Percentiles rank a stretch among this genome's conserved stretches.
These are phyloP conservation scores for Somateria mollissima DNA, from an alignment of 2,797 vertebrate genomes.

Conservation along the genomic window DNA sequence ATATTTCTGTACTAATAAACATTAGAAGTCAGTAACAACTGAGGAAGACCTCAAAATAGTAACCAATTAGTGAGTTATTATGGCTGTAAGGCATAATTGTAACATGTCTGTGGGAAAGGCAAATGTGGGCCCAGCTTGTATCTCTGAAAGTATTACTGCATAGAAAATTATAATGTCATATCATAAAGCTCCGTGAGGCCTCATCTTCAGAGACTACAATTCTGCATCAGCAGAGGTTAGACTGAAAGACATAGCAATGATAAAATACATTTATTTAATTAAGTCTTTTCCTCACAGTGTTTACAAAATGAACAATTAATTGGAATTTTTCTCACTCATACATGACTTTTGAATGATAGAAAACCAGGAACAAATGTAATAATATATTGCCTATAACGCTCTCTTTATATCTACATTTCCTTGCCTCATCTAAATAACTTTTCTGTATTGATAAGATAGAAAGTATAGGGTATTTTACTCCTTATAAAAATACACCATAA, in stretches of 20 bases:
- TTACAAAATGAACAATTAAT: not conserved
- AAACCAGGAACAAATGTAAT: not conserved
- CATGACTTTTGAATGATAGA: not conserved
- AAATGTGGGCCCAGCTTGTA: not conserved
- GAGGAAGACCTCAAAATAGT: not conserved
- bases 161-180: not conserved
- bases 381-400: not conserved
- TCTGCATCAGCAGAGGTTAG: not conserved
- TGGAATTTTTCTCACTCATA: not conserved
- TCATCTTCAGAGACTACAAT: not conserved
- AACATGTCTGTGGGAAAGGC: not conserved
- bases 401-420: not conserved
- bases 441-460: not conserved
- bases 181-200: not conserved
- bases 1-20: not conserved
- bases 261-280: not conserved
- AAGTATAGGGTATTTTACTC: not conserved
- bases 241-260: not conserved
- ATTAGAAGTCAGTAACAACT: not conserved
- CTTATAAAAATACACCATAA: not conserved
- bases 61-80: not conserved
- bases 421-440: not conserved
- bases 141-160: not conserved
- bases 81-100: not conserved
- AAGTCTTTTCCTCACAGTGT: not conserved